Evolutionary conservation across 1,140 invertebrate genomes (phyloP), one percentile per base, ranked within the genome.

Genomic region (Drosophila kohkoa): DNA sequence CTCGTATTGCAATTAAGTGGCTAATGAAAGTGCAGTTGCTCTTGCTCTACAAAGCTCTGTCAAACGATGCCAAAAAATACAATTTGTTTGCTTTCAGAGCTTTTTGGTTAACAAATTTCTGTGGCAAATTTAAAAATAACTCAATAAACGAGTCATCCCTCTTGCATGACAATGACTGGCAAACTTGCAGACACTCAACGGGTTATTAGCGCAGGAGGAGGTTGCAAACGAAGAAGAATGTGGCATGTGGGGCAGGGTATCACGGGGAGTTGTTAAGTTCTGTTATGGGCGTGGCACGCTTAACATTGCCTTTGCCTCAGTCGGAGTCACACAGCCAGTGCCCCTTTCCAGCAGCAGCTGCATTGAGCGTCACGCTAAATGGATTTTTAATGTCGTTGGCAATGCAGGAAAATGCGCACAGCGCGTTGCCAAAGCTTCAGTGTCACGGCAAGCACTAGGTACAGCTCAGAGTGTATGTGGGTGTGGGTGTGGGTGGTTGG

Each of bases 331-430:
- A 69, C 46, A 46, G 32, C 45, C 73, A 81, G 79, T 66, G 65
- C 79, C 62, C 52, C 7, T 43, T 8, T 67, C 32, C 41, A 64
- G 75, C 55, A 41, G 65, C 43, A 58, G 52, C 32, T 88, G 82
- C 82, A 87, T 49, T 62, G 62, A 87, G 82, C 79, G 66, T 58
- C 57, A 66, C 77, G 85, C 77, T 90, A 88, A 88, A 88, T 88
- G 85, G 85, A 88, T 88, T 88, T 88, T 88, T 88, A 88, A 88
- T 88, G 85, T 88, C 81, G 85, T 85, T 79, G 78, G 60, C 78
- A 88, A 78, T 81, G 83, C 83, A 82, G 82, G 72, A 70, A 80
- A 85, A 87, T 60, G 68, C 54, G 60, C 59, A 20, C 35, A 28
- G 20, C 41, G 46, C 60, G 68, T 74, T 88, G 66, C 60, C 67